Conservation (phyloP, 2,113 vertebrate species). For the Sebastes fasciatus region DNA sequence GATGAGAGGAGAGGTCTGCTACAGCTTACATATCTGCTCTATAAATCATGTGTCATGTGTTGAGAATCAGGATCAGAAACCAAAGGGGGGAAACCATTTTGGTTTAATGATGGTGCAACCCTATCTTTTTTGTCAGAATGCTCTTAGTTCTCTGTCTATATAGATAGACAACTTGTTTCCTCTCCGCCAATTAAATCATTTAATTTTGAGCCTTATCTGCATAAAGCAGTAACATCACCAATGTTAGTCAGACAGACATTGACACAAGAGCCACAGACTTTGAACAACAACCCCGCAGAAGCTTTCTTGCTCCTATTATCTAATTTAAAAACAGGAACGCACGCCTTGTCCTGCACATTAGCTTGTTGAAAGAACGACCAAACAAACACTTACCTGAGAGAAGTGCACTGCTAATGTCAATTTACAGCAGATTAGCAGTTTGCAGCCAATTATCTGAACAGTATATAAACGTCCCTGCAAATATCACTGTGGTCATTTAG, state of each 20-base stretch:
- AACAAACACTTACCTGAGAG: not conserved
- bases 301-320: not conserved
- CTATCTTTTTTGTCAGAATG: not conserved
- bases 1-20: constrained; percentile 5
- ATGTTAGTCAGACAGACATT: too few species aligned
- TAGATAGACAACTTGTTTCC: too few species aligned
- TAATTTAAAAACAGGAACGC: not conserved
- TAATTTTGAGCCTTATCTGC: not conserved
- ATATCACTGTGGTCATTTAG: not conserved
- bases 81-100: not conserved
- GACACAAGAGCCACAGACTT: not conserved
- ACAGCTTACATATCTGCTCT: not conserved
- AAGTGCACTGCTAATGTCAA: not conserved
- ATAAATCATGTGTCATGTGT: not conserved
- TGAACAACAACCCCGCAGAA: not conserved
- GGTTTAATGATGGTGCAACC: too few species aligned
- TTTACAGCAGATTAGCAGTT: not conserved
- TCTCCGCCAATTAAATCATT: too few species aligned
- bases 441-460: too few species aligned
- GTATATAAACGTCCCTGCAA: not conserved
- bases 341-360: not conserved
- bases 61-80: not conserved
- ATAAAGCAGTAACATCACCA: not conserved
- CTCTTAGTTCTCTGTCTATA: not conserved
- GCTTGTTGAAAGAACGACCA: not conserved